These are phyloP conservation scores for Mormoops blainvillei DNA, from an alignment of 2,113 vertebrate species.

Conservation along the genomic window DNA sequence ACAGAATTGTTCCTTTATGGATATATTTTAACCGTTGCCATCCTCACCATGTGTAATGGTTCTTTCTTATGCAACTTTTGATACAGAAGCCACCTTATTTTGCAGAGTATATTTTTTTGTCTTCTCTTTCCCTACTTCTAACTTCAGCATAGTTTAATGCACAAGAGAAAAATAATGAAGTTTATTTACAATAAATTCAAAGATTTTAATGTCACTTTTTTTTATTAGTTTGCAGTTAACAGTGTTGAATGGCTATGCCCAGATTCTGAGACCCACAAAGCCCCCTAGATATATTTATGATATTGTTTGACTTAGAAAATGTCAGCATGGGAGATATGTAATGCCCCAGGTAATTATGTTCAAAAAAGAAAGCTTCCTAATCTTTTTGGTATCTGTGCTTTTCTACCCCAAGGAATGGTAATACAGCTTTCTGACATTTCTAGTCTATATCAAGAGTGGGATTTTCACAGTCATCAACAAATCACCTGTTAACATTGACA, in stretches of 20 bases:
- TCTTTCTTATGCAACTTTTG: neutral
- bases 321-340: neutral
- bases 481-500: slow-evolving; percentile 40
- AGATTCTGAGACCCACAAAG: neutral
- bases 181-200: slow-evolving; percentile 16
- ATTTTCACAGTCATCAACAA: slow-evolving; percentile 55
- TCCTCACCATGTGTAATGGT: neutral
- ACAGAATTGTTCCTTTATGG: slow-evolving; percentile 20
- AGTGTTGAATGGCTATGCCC: neutral
- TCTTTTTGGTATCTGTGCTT: slow-evolving; percentile 21
- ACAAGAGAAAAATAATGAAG: slow-evolving; percentile 6
- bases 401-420: slow-evolving; percentile 39
- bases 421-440: slow-evolving; percentile 51
- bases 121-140: neutral
- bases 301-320: slow-evolving; percentile 40
- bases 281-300: neutral
- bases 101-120: neutral
- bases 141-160: neutral
- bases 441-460: slow-evolving; percentile 49
- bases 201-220: slow-evolving; percentile 23
- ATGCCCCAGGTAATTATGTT: neutral
- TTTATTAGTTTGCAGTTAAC: slow-evolving; percentile 5
- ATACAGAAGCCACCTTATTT: neutral
- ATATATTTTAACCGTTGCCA: slow-evolving; percentile 2
- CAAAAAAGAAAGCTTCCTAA: slow-evolving; percentile 35